These are phyloP conservation scores for Mesocentrotus franciscanus DNA, from an alignment of 53 echinoderm and acorn worm genomes.

Conservation along the genomic window DNA sequence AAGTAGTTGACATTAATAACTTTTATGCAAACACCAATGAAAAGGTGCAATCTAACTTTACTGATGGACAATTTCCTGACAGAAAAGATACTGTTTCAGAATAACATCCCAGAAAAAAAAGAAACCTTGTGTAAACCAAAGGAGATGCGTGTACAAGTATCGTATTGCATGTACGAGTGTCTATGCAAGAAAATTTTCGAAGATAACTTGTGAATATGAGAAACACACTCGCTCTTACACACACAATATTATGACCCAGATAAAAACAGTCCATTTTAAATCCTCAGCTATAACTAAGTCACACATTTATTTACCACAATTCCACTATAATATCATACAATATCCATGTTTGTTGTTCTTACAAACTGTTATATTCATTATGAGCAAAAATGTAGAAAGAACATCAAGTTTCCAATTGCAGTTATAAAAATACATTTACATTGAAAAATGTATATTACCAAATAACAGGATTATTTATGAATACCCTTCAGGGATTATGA, in stretches of 20 bases:
- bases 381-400: constrained; percentile 4
- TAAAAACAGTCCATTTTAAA: neutral
- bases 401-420: neutral
- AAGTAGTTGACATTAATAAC: neutral
- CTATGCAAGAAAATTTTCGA: neutral
- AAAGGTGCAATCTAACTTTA: too few relatives aligned
- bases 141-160: neutral
- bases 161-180: too few relatives aligned
- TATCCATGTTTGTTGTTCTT: neutral
- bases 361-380: neutral
- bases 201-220: neutral
- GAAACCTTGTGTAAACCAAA: neutral
- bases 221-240: neutral
- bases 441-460: neutral
- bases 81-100: too few relatives aligned
- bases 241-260: neutral
- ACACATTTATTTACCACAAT: constrained; percentile 50
- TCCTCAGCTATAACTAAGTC: constrained; percentile 26
- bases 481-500: neutral
- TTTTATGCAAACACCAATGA: neutral
- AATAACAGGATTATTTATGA: neutral
- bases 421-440: neutral
- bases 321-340: constrained; percentile 8
- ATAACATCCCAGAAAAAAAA: too few relatives aligned
- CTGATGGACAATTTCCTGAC: too few relatives aligned